These are phyloP conservation scores for Gorsachius magnificus DNA, from an alignment of 2,797 vertebrate species.

Conservation along the genomic window DNA sequence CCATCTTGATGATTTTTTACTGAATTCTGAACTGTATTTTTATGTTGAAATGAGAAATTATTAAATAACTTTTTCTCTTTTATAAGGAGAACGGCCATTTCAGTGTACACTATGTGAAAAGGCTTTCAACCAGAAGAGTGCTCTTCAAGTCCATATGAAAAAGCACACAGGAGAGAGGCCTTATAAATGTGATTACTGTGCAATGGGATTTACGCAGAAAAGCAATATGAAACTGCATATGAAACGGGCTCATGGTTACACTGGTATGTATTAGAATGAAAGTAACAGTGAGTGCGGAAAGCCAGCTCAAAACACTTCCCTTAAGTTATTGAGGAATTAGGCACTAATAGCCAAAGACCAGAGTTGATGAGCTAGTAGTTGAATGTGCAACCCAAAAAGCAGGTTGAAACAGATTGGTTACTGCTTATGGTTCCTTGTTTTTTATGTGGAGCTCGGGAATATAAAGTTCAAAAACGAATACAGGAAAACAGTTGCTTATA, in stretches of 20 bases:
- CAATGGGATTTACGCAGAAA: conserved; percentile 97
- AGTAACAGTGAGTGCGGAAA: neutral
- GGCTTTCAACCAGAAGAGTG: conserved; percentile 99
- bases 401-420: neutral
- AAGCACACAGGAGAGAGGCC: conserved; percentile 98
- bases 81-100: conserved; percentile 92
- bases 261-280: conserved; percentile 75
- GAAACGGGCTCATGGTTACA: conserved; percentile 90
- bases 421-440: neutral
- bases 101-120: conserved; percentile 92
- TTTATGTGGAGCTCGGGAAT: neutral
- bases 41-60: neutral
- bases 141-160: conserved; percentile 96
- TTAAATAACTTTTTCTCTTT: neutral
- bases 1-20: neutral
- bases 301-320: neutral
- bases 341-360: neutral
- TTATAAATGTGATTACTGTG: conserved; percentile 93
- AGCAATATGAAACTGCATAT: conserved; percentile 99
- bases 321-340: neutral
- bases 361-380: neutral
- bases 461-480: neutral
- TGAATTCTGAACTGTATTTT: neutral
- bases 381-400: neutral
- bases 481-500: neutral